Base-by-base conservation (phyloP, 2,113 vertebrate genomes). In the Pelecanus crispus region DNA sequence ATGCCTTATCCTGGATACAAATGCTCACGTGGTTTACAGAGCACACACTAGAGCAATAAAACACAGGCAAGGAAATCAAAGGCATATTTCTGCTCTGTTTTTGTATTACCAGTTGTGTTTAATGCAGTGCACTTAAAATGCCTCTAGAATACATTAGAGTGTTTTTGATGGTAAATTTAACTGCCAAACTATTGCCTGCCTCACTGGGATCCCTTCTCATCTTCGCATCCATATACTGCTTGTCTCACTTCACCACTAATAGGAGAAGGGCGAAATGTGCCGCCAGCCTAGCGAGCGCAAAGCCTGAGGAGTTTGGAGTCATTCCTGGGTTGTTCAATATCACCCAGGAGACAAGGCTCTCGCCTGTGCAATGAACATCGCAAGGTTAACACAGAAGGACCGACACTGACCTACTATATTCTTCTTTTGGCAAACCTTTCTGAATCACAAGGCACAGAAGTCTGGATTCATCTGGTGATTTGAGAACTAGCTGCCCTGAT, bases 41-140 rank as follows among this genome's bases (percentile, higher is more conserved):
- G 77, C 87, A 88, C 38, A 78, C 45, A 10, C 28, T 24, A 71
- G 50, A 95, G 83, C 84, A 80, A 74, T 91, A 90, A 97, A 95
- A 96, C 71, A 92, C 49, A 88, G 34, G 81, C 92, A 86, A 88
- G 45, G 74, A 92, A 97, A 96, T 94, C 92, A 95, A 96, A 97
- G 72, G 52, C 32, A 2, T 84, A 90, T 92, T 95, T 94, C 90
- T 93, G 56, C 58, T 91, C 70, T 89, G 93, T 4, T 97, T 97
- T 94, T 88, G 81, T 93, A 81, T 96, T 92, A 95, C 80, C 40
- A 66, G 94, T 90, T 93, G 29, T 88, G 74, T 90, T 97, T 94
- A 96, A 91, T 96, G 91, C 94, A 92, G 63, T 88, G 90, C 89
- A 77, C 90, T 96, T 95, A 84, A 94, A 96, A 88, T 79, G 90